Evolutionary conservation across 2,888 invertebrate species (phyloP), one percentile per base, ranked within the genome.

Genomic region (Galeruca laticollis): DNA sequence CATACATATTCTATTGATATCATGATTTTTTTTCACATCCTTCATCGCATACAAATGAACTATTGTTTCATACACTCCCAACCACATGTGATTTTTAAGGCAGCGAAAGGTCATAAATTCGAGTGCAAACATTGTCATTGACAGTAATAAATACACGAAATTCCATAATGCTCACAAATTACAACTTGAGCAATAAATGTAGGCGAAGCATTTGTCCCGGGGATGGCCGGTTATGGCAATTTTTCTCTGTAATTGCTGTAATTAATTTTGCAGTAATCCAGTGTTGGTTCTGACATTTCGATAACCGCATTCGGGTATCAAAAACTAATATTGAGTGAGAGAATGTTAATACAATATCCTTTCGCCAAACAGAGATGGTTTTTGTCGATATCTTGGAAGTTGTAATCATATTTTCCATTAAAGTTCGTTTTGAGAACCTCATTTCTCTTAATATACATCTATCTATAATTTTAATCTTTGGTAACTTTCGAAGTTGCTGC

Each of bases 101-200:
- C 18, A 18, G 18, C 47, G 9, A 2, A 18, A 10, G 8, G 47
- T 49, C 37, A 57, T 68, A 56, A 57, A 68, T 68, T 62, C 62
- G 26, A 62, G 20, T 49, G 21, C 57, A 43, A 62, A 62, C 49
- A 62, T 57, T 57, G 62, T 57, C 51, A 57, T 62, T 33, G 49
- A 59, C 68, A 57, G 47, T 57, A 21, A 57, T 49, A 62, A 62
- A 47, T 62, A 62, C 49, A 59, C 37, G 31, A 61, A 68, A 68
- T 68, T 68, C 62, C 62, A 57, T 60, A 49, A 57, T 51, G 57
- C 51, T 51, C 47, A 62, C 61, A 68, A 68, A 68, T 68, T 68
- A 61, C 49, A 37, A 68, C 68, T 68, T 68, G 62, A 35, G 62
- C 68, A 51, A 62, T 68, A 57, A 68, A 37, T 62, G 62, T 63